Evolutionary conservation across 2,888 invertebrate species (phyloP), one percentile per base, ranked within the genome.

Genomic region (Euclidia mi): DNA sequence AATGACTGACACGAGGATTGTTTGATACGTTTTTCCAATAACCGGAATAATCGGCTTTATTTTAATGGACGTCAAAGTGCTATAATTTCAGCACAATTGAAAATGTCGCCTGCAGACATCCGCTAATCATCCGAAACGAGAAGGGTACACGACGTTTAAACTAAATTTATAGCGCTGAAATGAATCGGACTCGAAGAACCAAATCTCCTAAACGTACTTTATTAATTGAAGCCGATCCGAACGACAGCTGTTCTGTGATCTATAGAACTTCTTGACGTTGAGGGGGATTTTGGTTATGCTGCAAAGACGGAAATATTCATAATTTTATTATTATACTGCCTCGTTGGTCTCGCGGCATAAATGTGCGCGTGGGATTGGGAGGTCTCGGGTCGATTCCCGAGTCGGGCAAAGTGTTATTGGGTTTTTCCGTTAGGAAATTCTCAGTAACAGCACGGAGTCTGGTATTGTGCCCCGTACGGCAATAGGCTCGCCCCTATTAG

Each of bases 81-180:
- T 66, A 78, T 81, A 79, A 81, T 74, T 79, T 68, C 56, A 69
- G 65, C 70, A 65, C 79, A 79, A 78, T 78, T 76, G 75, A 67
- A 74, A 71, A 72, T 60, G 84, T 80, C 85, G 69, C 58, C 55
- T 46, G 58, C 87, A 87, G 85, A 79, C 78, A 71, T 76, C 81
- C 79, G 82, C 85, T 85, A 84, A 87, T 86, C 83, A 84, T 84
- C 71, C 70, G 69, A 76, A 81, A 81, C 72, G 79, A 60, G 67
- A 73, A 68, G 70, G 79, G 76, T 73, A 76, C 72, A 66, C 72
- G 80, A 80, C 79, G 78, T 75, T 76, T 72, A 61, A 64, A 73
- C 76, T 66, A 71, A 81, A 87, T 87, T 87, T 87, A 87, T 82
- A 67, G 81, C 73, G 46, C 56, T 45, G 67, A 74, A 79, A 81